phyloP scores from a whole-genome alignment of 2,888 invertebrate genomes.

The Odontomyia ornata region DNA sequence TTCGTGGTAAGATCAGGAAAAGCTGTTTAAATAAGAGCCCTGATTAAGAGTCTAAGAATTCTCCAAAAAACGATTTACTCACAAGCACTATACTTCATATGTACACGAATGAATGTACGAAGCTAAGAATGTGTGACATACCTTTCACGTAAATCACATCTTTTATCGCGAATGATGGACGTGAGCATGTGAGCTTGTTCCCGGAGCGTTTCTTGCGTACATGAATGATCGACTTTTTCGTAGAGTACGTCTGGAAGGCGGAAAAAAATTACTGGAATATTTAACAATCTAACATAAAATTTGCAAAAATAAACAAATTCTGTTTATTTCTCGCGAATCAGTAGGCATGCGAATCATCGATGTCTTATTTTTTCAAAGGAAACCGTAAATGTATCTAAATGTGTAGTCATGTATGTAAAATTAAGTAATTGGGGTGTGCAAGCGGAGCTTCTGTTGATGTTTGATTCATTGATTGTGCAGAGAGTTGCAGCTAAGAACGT shows the following conservation, averaged over 20 bases:
- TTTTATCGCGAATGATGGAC: too few relatives aligned
- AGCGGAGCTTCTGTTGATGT: not conserved
- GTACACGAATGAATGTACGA: too few relatives aligned
- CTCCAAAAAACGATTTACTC: not conserved
- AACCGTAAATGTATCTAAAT: not conserved
- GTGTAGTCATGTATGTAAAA: not conserved
- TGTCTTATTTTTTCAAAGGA: not conserved
- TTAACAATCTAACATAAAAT: constrained; percentile 7
- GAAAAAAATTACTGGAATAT: not conserved
- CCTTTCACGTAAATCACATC: too few relatives aligned
- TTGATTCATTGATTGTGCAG: not conserved
- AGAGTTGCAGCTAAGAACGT: too few relatives aligned
- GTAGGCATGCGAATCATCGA: not conserved
- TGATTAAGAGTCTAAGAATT: not conserved
- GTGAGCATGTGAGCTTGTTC: too few relatives aligned
- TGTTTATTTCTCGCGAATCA: constrained; percentile 9
- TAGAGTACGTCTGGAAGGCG: not conserved
- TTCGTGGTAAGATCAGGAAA: too few relatives aligned
- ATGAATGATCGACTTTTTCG: too few relatives aligned
- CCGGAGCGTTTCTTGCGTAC: too few relatives aligned
- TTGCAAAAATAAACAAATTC: not conserved
- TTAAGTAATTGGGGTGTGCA: not conserved
- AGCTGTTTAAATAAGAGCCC: not conserved
- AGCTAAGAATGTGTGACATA: too few relatives aligned
- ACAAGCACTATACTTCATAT: too few relatives aligned